phyloP scores from a whole-genome alignment of 2,888 invertebrate species.

The Ryuthela nishihirai region DNA sequence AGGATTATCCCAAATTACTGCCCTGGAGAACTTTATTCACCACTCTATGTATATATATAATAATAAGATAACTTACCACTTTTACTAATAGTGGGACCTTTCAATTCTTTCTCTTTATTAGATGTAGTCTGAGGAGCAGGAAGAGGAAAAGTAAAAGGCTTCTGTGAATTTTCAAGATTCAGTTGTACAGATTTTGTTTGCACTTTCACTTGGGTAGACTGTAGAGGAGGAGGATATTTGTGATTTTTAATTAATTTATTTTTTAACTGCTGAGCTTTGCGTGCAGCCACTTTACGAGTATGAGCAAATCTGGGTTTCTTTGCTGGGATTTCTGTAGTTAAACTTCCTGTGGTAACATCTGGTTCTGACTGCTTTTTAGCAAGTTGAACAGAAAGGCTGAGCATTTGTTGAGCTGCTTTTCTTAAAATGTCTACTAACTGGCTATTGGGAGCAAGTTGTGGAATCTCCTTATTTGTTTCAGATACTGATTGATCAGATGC shows the following conservation, averaged over 20 bases:
- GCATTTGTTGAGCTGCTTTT: constrained; percentile 35
- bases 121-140: constrained; percentile 3
- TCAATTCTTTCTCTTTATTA: too few relatives aligned
- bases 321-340: constrained; percentile 5
- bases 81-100: too few relatives aligned
- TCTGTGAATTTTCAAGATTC: constrained; percentile 21
- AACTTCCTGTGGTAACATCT: not conserved
- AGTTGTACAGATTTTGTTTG: constrained; percentile 22
- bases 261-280: constrained; percentile 23
- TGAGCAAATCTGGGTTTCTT: constrained; percentile 34
- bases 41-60: too few relatives aligned
- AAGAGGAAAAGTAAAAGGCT: constrained; percentile 20
- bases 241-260: constrained; percentile 14
- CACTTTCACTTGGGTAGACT: not conserved
- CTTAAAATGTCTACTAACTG: constrained; percentile 24
- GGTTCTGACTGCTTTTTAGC: constrained; percentile 1
- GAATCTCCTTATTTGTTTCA: too few relatives aligned
- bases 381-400: constrained; percentile 17
- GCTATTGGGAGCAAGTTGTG: too few relatives aligned
- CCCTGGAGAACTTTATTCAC: too few relatives aligned
- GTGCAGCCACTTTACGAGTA: constrained; percentile 33
- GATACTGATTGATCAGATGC: too few relatives aligned
- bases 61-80: too few relatives aligned
- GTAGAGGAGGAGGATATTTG: not conserved
- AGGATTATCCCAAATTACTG: too few relatives aligned